Base-by-base conservation (phyloP, 2,113 vertebrate species). In the Toxostoma redivivum region DNA sequence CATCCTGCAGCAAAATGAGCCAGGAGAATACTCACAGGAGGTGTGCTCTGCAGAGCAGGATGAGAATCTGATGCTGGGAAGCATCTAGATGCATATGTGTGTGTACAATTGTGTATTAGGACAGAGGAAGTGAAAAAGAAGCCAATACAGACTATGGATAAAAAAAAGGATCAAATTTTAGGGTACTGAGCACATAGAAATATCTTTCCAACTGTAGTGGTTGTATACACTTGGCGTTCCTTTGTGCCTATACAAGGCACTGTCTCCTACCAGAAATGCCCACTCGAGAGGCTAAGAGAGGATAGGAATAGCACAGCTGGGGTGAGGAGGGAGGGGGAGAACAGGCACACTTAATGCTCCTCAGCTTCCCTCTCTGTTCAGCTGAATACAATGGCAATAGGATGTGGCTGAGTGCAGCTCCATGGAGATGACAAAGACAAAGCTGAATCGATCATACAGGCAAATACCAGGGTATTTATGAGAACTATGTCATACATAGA, bases 51-150 rank as follows among this genome's bases (percentile, higher is more conserved):
- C 28, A 81, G 45, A 82, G 35, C 10, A 86, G 54, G 51, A 35
- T 28, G 18, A 77, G 20, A 23, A 50, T 61, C 35, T 86, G 64
- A 12, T 57, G 15, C 19, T 69, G 23, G n/a, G 11, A 66, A n/a
- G 3, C 3, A 8, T 30, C 30, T 4, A 6, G 16, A n/a, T 3
- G 1, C 4, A 3, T 0, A 4, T 28, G 30, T 14, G 3, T 18
- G 15, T 7, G 9, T n/a, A 18, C 17, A n/a, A 23, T n/a, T 44
- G 12, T 37, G 14, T n/a, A 10, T 30, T n/a, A 77, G 30, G 67
- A 37, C 8, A 42, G 35, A 42, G 28, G 37, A 76, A 58, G 24
- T 11, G 19, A 90, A 47, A 19, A 69, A 76, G 30, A 93, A 65
- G 15, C 27, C 40, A 47, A 6, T 44, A 33, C 2, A 72, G 35